Evolutionary conservation across 2,113 vertebrate species (phyloP), one percentile per base, ranked within the genome.

Genomic region (Salminus brasiliensis): DNA sequence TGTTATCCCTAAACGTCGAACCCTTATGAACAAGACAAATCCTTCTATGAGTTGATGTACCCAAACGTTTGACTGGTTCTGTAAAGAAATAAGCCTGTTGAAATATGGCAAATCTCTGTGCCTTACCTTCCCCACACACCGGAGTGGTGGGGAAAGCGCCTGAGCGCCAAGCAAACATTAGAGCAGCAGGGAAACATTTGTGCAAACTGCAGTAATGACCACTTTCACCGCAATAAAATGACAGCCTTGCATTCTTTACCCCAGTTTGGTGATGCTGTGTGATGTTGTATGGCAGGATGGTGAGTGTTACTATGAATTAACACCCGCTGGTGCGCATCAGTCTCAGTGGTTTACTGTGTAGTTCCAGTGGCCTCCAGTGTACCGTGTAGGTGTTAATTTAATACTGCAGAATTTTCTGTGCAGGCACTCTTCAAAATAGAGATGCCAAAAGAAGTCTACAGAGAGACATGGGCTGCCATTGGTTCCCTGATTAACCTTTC

Each of bases 181-280:
- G 59, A 34, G 57, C n/a, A 27, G 34, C 72, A 5, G 55, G 15
- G 18, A 23, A 45, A 62, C 25, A n/a, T 30, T 63, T 34, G 29
- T 32, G 72, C 57, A 45, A 65, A 63, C 41, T 45, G 27, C 8
- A 63, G 29, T 49, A 63, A 63, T 63, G 72, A 49, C 41, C 72
- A 63, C 41, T 47, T 49, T 75, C 21, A 32, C 41, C 34, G 11
- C 59, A 25, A 27, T 13, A 8, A 59, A 73, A 59, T 59, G 34
- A 59, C 52, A 59, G 71, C 12, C 57, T 41, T 57, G 52, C 52
- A 41, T 59, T 7, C 49, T 23, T 36, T 57, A n/a, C 59, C 15
- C 3, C 7, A 13, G 21, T 16, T n/a, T 36, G 2, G 15, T 25
- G 59, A 52, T 47, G 30, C n/a, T 62, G 32, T 32, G 18, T 13